Conservation (phyloP, 2,113 vertebrate species). For the Haemorhous mexicanus region DNA sequence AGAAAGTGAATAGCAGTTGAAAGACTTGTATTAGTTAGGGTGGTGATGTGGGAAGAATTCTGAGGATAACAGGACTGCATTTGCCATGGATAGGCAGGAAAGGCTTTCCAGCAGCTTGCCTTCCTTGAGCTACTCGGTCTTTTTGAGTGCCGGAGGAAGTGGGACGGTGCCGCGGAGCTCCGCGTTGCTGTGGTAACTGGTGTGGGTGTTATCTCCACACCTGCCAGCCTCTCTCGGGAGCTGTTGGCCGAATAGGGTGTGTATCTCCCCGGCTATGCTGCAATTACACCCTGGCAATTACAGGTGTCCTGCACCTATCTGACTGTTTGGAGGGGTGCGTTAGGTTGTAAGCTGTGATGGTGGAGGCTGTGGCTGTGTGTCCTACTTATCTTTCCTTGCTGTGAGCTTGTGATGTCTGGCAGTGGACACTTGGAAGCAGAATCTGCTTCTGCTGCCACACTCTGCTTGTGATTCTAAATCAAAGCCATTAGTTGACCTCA, state of each 20-base stretch:
- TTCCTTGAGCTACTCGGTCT: background rate
- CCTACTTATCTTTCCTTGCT: conserved; percentile 19
- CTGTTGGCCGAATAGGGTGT: background rate
- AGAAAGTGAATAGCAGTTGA: background rate
- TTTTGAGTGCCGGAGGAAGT: background rate
- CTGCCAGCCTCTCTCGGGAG: background rate
- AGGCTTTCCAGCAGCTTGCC: background rate
- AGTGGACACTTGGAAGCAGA: background rate
- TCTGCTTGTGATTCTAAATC: background rate
- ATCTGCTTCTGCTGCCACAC: background rate
- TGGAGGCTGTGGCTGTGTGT: background rate
- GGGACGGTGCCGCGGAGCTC: background rate
- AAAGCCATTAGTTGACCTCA: background rate
- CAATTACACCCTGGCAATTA: background rate
- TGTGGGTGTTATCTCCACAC: background rate
- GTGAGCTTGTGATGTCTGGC: background rate
- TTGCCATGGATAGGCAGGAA: background rate
- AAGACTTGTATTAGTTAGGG: background rate
- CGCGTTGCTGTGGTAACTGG: background rate
- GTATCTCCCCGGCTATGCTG: background rate
- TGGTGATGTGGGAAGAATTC: background rate
- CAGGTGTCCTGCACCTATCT: background rate
- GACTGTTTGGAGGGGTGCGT: background rate
- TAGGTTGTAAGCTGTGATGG: background rate
- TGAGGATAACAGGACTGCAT: background rate